Base-by-base conservation (phyloP, 2,797 vertebrate species). In the Notolepis coatsorum region DNA sequence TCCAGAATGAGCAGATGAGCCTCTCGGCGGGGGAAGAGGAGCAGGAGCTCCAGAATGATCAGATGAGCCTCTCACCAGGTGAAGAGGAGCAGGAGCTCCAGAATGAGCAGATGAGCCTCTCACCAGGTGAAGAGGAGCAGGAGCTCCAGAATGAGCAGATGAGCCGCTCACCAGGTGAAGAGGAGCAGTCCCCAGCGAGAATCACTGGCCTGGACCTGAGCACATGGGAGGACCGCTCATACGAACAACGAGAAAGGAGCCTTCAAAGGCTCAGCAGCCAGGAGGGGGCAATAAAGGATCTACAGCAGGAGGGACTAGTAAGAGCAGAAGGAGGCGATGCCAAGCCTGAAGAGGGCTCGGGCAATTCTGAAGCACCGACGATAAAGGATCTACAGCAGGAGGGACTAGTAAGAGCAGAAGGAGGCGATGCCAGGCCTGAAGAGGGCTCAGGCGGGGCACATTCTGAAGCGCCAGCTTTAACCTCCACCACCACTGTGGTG, bases 171-270 rank as follows among this genome's bases (percentile, higher is more conserved):
- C 82, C 68, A 10, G 86, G 83, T 39, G 83, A 90, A 8, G 82
- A 89, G 21, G 78, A 82, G 51, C 61, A 61, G 24, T 6, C 53
- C 3, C 43, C 71, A 37, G 79, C 92, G 50, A 83, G 78, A 52
- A 89, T 94, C 70, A 92, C 90, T 71, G 95, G 94, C 21, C 89
- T 95, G 53, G 94, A 96, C 73, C 92, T 95, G 33, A 94, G 92
- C 35, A 89, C 90, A n/a, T 96, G 95, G 96, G 95, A 96, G 74
- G 94, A 95, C 7, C 58, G 83, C 47, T 93, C 93, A 0, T 94
- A 89, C 43, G 90, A 93, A 65, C 91, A 91, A 25, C 91, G 88
- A 62, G 89, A 92, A 50, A 90, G 70, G 87, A 93, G 84, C 47
- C 63, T 93, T 41, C 87, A 91, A 35, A 79, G 82, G 47, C 65